Evolutionary conservation across 2,888 invertebrate species (phyloP), one percentile per base, ranked within the genome.

Genomic region (Drosophila cognata): DNA sequence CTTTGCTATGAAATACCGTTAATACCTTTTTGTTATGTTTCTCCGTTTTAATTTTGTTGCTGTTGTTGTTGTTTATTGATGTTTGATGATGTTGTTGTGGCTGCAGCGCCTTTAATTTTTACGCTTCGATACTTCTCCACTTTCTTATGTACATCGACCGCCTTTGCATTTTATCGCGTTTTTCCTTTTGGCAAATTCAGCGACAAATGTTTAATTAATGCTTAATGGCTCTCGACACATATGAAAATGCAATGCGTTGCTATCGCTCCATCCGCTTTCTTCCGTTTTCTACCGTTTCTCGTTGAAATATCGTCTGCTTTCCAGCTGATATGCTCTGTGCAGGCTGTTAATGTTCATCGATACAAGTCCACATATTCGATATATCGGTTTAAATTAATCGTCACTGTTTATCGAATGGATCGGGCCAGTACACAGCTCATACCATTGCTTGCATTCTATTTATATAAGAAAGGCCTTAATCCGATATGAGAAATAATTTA

Each of bases 111-210:
- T 83, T 77, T 72, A 72, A 80, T 80, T 87, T 79, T 87, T 71
- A 85, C 82, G 82, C 84, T 87, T 75, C 82, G 73, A 72, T 84
- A 77, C 73, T 79, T 77, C 84, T 79, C 74, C 88, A 71, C 84
- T 87, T 87, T 77, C 71, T 74, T 74, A 59, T 72, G 55, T 74
- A 63, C 81, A 81, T 72, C 75, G 76, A 77, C 68, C 67, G 68
- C 71, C 79, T 81, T 59, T 75, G 86, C 89, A 86, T 84, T 76
- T 72, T 80, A 72, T 67, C 69, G 59, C 67, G 66, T 46, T 52
- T 70, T 68, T 52, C 25, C 57, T 57, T 51, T 43, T 25, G 16
- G 16, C 25, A 46, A 46, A 46, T 58, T 51, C 50, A 64, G 68
- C 66, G 77, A 71, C 66, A 64, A 78, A 57, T 67, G 56, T 76